A percentile compares a stretch with the other conserved stretches of the same genome.
phyloP scores from a whole-genome alignment of 1,140 invertebrate genomes.

The Scylla paramamosain region DNA sequence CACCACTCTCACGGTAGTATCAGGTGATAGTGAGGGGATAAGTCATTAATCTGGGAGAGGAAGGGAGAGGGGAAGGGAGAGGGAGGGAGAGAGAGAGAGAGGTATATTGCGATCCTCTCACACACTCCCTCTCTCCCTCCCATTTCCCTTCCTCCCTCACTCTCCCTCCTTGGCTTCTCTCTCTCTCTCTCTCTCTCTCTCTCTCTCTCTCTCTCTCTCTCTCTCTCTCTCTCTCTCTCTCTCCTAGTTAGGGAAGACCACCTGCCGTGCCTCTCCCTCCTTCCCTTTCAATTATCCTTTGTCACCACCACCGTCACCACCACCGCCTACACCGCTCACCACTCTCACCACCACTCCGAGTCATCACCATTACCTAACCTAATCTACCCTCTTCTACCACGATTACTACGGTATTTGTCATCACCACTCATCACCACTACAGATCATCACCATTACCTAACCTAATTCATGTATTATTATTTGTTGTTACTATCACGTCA shows the following conservation, averaged over 20 bases:
- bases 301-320: conserved; percentile 13
- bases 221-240: neutral
- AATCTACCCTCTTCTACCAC: neutral
- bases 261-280: neutral
- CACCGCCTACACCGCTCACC: conserved; percentile 9
- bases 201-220: conserved; percentile 5
- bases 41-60: conserved; percentile 9
- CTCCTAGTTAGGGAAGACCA: conserved; percentile 16
- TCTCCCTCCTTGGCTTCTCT: neutral
- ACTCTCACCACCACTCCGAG: neutral
- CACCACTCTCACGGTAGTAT: neutral
- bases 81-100: neutral
- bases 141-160: neutral
- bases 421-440: too few species aligned
- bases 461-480: too few species aligned
- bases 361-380: neutral
- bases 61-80: neutral
- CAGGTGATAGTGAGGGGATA: neutral
- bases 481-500: too few species aligned
- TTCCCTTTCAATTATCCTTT: conserved; percentile 22
- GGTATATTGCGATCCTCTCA: neutral
- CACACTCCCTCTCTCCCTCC: neutral
- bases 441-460: too few species aligned
- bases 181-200: neutral
- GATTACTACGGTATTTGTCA: neutral